Evolutionary conservation across 2,888 invertebrate species (phyloP).

Genomic region (Nesidiocoris tenuis): DNA sequence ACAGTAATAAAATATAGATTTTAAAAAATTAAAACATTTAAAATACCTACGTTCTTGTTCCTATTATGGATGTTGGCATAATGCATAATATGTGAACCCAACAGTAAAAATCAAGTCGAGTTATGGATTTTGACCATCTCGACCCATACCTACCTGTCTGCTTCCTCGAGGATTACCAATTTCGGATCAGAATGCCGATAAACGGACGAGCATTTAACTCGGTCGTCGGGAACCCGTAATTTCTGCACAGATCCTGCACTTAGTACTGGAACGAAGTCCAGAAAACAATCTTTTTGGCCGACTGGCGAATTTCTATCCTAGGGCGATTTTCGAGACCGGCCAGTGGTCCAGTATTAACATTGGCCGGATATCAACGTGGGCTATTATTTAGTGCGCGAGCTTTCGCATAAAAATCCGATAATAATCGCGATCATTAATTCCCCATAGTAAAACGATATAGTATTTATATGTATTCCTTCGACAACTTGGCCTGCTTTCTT

Average conservation of each 20-base stretch:
- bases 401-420: constrained; percentile 23
- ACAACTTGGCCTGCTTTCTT: neutral
- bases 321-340: neutral
- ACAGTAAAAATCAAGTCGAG: too few species aligned
- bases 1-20: too few species aligned
- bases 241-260: neutral
- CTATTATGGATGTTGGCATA: too few species aligned
- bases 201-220: neutral
- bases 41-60: too few species aligned
- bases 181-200: neutral
- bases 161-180: neutral
- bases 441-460: neutral
- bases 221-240: neutral
- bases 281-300: neutral
- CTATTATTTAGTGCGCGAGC: constrained; percentile 7
- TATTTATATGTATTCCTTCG: neutral
- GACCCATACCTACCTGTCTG: too few species aligned
- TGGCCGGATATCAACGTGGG: neutral
- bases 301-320: neutral
- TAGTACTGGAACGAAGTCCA: neutral
- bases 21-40: too few species aligned
- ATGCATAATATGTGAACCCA: too few species aligned
- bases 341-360: neutral
- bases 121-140: too few species aligned
- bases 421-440: constrained; percentile 29